Percentiles rank a stretch among this genome's conserved stretches.
phyloP scores from a whole-genome alignment of 1,140 invertebrate species.

The Neodiprion virginianus region DNA sequence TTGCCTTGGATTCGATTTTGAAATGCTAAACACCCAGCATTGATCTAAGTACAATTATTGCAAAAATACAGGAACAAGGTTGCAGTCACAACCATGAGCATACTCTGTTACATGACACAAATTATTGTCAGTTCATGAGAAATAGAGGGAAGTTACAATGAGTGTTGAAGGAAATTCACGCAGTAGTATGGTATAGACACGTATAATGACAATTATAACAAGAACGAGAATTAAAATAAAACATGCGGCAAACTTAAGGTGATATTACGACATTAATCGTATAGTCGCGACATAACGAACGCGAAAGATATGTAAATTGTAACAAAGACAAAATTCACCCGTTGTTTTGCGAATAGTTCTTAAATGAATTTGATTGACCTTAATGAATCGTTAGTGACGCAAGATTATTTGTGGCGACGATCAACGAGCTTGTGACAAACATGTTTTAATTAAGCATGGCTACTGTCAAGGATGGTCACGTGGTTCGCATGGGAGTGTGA shows the following conservation, averaged over 20 bases:
- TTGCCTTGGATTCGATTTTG: too few species aligned
- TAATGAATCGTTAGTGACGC: not conserved
- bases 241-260: not conserved
- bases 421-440: not conserved
- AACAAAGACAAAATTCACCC: not conserved
- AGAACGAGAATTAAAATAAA: too few species aligned
- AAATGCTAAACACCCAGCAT: too few species aligned
- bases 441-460: constrained; percentile 14
- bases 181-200: too few species aligned
- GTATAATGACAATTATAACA: too few species aligned
- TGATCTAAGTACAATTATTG: too few species aligned
- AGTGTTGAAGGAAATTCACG: too few species aligned
- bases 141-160: too few species aligned
- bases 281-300: not conserved
- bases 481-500: not conserved
- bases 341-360: not conserved
- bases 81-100: too few species aligned
- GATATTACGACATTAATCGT: not conserved
- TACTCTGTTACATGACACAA: too few species aligned
- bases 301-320: not conserved
- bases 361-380: constrained; percentile 6
- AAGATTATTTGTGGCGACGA: not conserved
- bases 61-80: too few species aligned
- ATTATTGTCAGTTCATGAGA: too few species aligned
- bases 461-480: constrained; percentile 14